Conservation (phyloP, 2,113 vertebrate species). For the Okapia johnstoni region DNA sequence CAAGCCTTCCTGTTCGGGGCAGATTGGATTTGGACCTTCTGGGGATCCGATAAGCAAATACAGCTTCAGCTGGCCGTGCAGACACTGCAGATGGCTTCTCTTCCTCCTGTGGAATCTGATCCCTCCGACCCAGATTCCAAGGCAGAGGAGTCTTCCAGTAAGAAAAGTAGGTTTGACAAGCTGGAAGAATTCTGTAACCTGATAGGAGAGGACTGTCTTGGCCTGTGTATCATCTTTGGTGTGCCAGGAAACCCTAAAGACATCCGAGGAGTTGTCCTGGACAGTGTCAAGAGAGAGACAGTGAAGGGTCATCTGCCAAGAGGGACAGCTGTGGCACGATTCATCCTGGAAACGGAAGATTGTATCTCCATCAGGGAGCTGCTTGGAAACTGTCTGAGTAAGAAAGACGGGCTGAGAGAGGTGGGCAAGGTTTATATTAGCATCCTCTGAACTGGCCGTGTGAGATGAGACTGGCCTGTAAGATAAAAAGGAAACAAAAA, state of each 20-base stretch:
- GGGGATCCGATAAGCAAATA: constrained; percentile 65
- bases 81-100: constrained; percentile 55
- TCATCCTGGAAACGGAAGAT: constrained; percentile 56
- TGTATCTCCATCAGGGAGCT: constrained; percentile 70
- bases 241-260: constrained; percentile 75
- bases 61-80: constrained; percentile 66
- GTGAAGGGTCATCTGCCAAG: neutral
- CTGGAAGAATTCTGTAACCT: constrained; percentile 72
- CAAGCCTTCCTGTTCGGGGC: constrained; percentile 69
- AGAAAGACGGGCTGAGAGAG: constrained; percentile 23
- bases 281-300: constrained; percentile 58
- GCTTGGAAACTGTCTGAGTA: constrained; percentile 63
- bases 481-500: neutral
- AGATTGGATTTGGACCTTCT: constrained; percentile 75
- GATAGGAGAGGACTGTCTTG: constrained; percentile 75
- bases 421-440: constrained; percentile 63
- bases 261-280: constrained; percentile 69
- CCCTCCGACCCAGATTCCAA: neutral
- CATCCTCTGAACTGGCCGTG: constrained; percentile 57
- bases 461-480: neutral
- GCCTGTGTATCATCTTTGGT: constrained; percentile 66
- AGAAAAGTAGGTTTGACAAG: constrained; percentile 63
- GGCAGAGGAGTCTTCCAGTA: neutral
- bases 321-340: neutral
- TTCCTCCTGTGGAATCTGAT: fast-evolving